Evolutionary conservation across 2,888 invertebrate species (phyloP).

Genomic region (Pecten maximus): DNA sequence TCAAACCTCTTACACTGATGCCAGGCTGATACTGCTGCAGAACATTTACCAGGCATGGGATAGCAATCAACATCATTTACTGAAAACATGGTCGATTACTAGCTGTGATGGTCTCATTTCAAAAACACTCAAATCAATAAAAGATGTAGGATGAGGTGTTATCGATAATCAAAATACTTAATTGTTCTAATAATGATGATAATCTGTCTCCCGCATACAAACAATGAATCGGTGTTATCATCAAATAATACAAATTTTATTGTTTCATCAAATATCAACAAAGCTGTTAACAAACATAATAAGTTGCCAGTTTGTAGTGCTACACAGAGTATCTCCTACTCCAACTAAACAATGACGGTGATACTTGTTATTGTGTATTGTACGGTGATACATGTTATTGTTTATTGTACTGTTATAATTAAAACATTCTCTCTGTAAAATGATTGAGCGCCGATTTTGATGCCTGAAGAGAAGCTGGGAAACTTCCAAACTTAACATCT

Average conservation of each 20-base stretch:
- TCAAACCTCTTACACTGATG: neutral
- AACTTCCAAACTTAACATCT: neutral
- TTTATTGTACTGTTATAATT: neutral
- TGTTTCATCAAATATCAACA: too few species aligned
- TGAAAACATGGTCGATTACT: neutral
- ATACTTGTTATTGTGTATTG: neutral
- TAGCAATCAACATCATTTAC: neutral
- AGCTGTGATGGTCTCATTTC: neutral
- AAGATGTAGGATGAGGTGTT: neutral
- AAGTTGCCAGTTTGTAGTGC: neutral
- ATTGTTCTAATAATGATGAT: neutral
- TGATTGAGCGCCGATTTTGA: neutral
- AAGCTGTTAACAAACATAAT: neutral
- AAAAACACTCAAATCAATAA: neutral
- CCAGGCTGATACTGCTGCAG: neutral
- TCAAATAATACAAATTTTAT: too few species aligned
- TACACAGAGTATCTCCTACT: neutral
- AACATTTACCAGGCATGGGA: neutral
- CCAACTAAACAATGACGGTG: neutral
- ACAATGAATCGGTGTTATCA: too few species aligned
- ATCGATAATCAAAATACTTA: neutral
- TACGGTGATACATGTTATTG: neutral
- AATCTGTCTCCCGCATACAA: too few species aligned
- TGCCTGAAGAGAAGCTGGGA: conserved; percentile 11
- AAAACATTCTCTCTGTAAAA: neutral